Evolutionary conservation across 2,888 invertebrate species (phyloP).

Genomic region (Callyntrura sp.): DNA sequence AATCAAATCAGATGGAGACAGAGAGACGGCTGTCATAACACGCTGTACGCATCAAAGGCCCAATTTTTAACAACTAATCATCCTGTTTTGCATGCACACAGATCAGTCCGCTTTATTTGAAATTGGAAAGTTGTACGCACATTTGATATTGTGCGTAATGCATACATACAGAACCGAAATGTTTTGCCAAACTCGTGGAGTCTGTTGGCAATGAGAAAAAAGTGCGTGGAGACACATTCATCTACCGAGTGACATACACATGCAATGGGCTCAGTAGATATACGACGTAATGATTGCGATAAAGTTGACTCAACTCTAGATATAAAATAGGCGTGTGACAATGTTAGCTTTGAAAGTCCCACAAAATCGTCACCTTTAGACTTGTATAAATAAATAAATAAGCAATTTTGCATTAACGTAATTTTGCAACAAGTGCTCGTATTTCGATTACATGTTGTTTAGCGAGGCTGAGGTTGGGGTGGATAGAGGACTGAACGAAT

Average conservation of each 20-base stretch:
- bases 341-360: neutral
- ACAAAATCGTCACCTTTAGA: constrained; percentile 58
- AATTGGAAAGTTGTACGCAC: neutral
- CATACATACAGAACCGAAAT: neutral
- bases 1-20: neutral
- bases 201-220: constrained; percentile 73
- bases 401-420: neutral
- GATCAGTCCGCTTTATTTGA: neutral
- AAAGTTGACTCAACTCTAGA: constrained; percentile 32
- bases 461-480: neutral
- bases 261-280: no score
- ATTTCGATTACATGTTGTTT: neutral
- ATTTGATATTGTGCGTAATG: constrained; percentile 34
- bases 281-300: no score
- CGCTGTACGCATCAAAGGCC: no score
- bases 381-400: neutral
- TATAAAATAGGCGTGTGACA: constrained; percentile 16
- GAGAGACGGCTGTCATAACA: neutral
- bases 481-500: neutral
- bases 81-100: neutral
- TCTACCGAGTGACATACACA: neutral
- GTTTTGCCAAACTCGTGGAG: constrained; percentile 65
- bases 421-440: neutral
- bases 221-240: constrained; percentile 43
- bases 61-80: neutral